These are phyloP conservation scores for Trachelus troglodyta DNA, from an alignment of 2,888 invertebrate genomes.

Conservation along the genomic window DNA sequence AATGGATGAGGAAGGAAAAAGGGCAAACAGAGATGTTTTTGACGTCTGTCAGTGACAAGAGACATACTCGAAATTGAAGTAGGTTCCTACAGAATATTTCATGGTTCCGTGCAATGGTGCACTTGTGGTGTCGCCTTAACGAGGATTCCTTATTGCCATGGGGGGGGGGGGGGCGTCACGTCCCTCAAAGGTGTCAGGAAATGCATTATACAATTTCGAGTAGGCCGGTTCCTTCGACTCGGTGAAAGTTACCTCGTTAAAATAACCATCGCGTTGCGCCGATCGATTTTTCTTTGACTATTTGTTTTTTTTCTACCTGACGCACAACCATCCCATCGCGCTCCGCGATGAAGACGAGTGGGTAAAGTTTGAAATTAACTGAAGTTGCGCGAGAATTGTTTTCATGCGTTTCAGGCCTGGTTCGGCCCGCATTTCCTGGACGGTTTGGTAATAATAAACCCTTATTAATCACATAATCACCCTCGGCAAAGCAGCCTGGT, in stretches of 20 bases:
- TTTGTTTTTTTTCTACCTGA: not conserved
- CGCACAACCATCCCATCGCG: not conserved
- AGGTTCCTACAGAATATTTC: not conserved
- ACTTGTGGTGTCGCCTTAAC: not conserved
- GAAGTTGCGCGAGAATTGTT: not conserved
- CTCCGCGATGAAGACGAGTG: not conserved
- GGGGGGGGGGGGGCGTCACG: not conserved
- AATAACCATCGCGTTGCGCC: not conserved
- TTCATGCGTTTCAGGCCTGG: not conserved
- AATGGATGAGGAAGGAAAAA: not conserved
- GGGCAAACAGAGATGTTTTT: not conserved
- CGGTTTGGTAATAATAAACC: not conserved
- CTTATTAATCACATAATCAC: not conserved
- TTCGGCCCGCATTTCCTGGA: not conserved
- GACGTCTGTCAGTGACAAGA: not conserved
- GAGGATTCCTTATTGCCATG: constrained; percentile 4
- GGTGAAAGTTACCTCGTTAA: constrained; percentile 1
- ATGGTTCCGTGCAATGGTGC: not conserved
- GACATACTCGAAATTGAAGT: not conserved
- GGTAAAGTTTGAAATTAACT: not conserved
- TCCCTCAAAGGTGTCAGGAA: constrained; percentile 15
- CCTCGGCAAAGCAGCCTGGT: not conserved
- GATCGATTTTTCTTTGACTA: not conserved
- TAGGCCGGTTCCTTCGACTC: not conserved
- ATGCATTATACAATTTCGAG: constrained; percentile 19